Evolutionary conservation across 2,888 invertebrate species (phyloP), one percentile per base, ranked within the genome.

Genomic region (Ornithoptera alexandrae): DNA sequence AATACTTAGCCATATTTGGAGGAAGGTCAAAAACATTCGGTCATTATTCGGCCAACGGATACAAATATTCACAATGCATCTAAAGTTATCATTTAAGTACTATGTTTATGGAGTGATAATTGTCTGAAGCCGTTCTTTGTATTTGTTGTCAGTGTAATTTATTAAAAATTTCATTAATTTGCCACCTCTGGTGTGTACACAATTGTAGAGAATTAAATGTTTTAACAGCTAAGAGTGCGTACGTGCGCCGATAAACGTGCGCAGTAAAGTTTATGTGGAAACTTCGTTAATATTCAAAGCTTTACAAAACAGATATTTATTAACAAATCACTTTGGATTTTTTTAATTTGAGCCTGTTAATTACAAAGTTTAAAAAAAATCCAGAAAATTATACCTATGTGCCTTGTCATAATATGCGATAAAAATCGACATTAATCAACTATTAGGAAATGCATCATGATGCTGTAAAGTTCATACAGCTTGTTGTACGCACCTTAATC

Each of bases 401-500:
- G 10, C 39, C 39, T 39, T 39, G 39, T 39, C 10, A 39, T 39
- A 39, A 39, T 39, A 39, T 39, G 39, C 10, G 1, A 39, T 39
- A 39, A 10, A 39, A 39, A 10, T 7, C 10, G 10, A 10, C 39
- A 10, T 39, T 39, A 39, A 39, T 39, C 39, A 39, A 39, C 39
- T 17, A 50, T 50, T 50, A 12, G 50, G 15, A 15, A 17, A 12
- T 50, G 50, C 50, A 50, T 17, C 50, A 18, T 17, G 18, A 50
- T 15, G 15, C 50, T 17, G 50, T 5, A 50, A 17, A 50, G 50
- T 18, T 50, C 17, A 50, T 50, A 18, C 15, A 50, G 18, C 50
- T 15, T 4, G 50, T 17, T 18, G 18, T 56, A 69, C 62, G 69
- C 65, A 62, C 42, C 50, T 65, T 70, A 63, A 70, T 70, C 66